Evolutionary conservation across 2,797 vertebrate species (phyloP).

Genomic region (Mus caroli): DNA sequence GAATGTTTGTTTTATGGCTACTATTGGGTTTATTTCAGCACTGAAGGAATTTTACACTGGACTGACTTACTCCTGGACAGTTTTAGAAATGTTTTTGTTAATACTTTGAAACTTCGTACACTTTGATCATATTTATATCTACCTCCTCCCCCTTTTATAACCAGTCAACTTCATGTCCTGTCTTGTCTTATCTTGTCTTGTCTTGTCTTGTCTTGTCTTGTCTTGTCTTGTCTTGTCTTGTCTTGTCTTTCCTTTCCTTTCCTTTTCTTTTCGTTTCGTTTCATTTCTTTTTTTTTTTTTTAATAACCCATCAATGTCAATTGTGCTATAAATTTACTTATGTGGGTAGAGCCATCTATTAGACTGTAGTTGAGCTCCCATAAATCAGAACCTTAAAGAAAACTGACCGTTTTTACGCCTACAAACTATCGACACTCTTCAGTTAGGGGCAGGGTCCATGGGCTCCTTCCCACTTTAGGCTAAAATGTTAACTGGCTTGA

Average conservation of each 20-base stretch:
- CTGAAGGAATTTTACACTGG: not conserved
- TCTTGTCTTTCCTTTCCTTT: too few relatives aligned
- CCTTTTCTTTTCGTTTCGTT: too few relatives aligned
- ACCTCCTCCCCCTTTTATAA: too few relatives aligned
- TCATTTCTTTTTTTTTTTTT: not conserved
- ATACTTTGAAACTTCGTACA: not conserved
- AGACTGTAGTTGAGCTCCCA: not conserved
- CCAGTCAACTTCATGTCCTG: not conserved
- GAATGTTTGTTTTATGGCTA: not conserved
- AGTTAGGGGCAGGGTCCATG: not conserved
- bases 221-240: too few relatives aligned
- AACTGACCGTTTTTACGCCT: not conserved
- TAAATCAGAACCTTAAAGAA: not conserved
- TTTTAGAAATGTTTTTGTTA: not conserved
- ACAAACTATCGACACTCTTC: not conserved
- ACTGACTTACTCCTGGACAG: constrained; percentile 15
- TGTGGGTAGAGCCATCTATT: not conserved
- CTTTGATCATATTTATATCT: not conserved
- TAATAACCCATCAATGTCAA: not conserved
- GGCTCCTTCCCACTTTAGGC: not conserved
- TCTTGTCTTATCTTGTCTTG: too few relatives aligned
- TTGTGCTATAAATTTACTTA: not conserved
- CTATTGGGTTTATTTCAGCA: constrained; percentile 5
- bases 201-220: too few relatives aligned
- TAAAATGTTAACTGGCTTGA: not conserved